These are phyloP conservation scores for Clarias laeviceps DNA, from an alignment of 2,797 vertebrate species.

Conservation along the genomic window DNA sequence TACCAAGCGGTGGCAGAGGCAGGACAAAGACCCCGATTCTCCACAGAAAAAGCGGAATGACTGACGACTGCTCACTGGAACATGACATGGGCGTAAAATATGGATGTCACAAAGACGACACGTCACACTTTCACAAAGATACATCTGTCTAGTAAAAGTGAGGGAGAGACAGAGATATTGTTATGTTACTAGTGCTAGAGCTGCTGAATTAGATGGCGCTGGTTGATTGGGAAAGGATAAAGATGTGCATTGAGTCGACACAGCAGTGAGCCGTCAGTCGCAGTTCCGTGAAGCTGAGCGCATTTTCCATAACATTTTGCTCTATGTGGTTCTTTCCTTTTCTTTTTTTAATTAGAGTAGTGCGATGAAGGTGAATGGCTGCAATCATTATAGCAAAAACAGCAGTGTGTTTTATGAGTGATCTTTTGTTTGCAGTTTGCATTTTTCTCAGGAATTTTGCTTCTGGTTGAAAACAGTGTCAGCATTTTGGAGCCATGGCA, in stretches of 20 bases:
- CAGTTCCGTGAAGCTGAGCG: not conserved
- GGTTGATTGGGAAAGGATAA: slow-evolving; percentile 26
- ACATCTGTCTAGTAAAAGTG: slow-evolving; percentile 59
- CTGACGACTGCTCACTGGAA: slow-evolving; percentile 66
- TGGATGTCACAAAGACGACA: slow-evolving; percentile 64
- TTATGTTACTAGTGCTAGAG: slow-evolving; percentile 27
- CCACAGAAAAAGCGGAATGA: slow-evolving; percentile 62
- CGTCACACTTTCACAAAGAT: slow-evolving; percentile 67
- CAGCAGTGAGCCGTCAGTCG: slow-evolving; percentile 11
- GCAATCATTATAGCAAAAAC: not conserved
- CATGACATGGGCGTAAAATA: slow-evolving; percentile 69
- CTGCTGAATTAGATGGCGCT: slow-evolving; percentile 40
- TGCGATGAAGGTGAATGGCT: slow-evolving; percentile 10
- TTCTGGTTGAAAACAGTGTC: not conserved
- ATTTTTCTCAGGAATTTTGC: not conserved
- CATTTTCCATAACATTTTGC: not conserved
- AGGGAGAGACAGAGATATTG: slow-evolving; percentile 46
- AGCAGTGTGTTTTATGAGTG: not conserved
- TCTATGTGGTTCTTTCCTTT: not conserved
- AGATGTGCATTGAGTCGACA: slow-evolving; percentile 28
- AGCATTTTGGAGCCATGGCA: slow-evolving; percentile 27
- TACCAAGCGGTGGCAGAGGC: slow-evolving; percentile 66
- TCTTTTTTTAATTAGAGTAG: not conserved
- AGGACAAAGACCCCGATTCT: slow-evolving; percentile 75
- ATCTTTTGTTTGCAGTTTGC: slow-evolving; percentile 5